Conservation (phyloP, 2,113 vertebrate genomes). For the Myrmophylax atrothorax region DNA sequence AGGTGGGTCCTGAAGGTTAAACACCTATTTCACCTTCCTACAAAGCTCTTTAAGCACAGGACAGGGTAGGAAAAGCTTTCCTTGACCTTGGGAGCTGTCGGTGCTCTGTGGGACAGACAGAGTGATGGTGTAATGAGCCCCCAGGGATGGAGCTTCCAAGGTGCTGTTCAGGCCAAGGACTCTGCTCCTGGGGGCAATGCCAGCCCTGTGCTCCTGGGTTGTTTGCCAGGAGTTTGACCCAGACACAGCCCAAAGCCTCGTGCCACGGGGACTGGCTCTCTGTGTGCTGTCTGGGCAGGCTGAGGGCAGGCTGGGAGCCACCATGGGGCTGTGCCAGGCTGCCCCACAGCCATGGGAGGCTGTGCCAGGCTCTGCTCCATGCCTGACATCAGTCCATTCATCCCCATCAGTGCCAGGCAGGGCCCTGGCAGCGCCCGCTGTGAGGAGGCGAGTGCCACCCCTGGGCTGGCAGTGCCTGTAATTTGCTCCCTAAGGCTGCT, state of each 20-base stretch:
- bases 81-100: accelerated
- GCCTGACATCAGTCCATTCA: conserved; percentile 12
- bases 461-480: conserved; percentile 16
- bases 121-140: accelerated
- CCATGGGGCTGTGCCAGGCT: not conserved
- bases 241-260: not conserved
- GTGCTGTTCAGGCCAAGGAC: not conserved
- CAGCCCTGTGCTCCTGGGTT: not conserved
- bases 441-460: not conserved
- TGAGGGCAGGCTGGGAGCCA: not conserved
- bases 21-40: not conserved
- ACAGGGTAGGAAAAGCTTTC: no score
- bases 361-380: not conserved
- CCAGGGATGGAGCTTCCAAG: not conserved
- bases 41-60: not conserved
- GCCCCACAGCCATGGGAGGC: not conserved
- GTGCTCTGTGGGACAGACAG: not conserved
- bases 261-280: accelerated
- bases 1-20: not conserved
- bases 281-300: accelerated
- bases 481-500: conserved; percentile 4
- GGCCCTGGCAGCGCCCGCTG: not conserved
- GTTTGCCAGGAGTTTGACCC: not conserved
- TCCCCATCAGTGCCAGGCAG: not conserved
- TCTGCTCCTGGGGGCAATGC: not conserved